These are phyloP conservation scores for Miichthys miiuy DNA, from an alignment of 2,797 vertebrate genomes.

Conservation along the genomic window DNA sequence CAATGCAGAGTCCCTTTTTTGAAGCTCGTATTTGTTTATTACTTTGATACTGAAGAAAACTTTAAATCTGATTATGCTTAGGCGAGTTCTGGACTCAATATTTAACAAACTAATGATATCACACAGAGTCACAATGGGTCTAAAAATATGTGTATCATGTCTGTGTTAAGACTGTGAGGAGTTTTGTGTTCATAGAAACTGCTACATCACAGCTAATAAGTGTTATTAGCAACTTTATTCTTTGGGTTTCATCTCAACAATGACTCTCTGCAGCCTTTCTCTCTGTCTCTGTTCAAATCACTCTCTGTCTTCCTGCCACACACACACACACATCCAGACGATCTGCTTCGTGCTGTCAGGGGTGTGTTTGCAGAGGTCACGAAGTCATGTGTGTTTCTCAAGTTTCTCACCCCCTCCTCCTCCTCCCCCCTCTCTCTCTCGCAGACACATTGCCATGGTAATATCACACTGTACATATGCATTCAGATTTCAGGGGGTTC, in stretches of 20 bases:
- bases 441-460: slow-evolving; percentile 5
- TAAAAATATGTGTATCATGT: not conserved
- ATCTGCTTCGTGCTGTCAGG: slow-evolving; percentile 22
- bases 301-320: slow-evolving; percentile 1
- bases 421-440: not conserved
- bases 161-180: not conserved
- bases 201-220: not conserved
- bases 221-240: not conserved
- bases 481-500: not conserved
- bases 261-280: not conserved
- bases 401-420: slow-evolving; percentile 51
- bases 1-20: not conserved
- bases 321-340: not conserved
- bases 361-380: slow-evolving; percentile 67
- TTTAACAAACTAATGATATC: not conserved
- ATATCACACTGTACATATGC: slow-evolving; percentile 16
- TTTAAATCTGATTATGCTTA: not conserved
- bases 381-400: slow-evolving; percentile 57
- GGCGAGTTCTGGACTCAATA: not conserved
- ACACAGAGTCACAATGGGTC: not conserved
- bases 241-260: not conserved
- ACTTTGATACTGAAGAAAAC: not conserved
- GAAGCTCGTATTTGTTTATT: not conserved
- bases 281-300: not conserved
- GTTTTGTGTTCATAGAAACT: not conserved